Evolutionary conservation across 2,113 vertebrate species (phyloP).

Genomic region (Trinectes maculatus): DNA sequence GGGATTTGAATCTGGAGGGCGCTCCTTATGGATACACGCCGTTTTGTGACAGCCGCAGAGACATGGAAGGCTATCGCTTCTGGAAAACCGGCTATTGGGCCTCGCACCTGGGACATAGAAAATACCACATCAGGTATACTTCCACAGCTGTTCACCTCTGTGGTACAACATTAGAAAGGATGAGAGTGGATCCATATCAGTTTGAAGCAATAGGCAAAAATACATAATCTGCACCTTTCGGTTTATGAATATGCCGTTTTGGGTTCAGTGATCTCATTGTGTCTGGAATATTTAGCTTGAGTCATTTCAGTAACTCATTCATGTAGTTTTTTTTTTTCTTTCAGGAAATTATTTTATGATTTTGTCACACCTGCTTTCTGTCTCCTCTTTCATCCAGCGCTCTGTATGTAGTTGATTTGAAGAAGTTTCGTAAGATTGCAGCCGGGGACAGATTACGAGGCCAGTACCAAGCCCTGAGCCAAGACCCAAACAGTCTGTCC

Average conservation of each 20-base stretch:
- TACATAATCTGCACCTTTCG: background rate
- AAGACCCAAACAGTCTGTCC: conserved; percentile 96
- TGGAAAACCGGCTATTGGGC: conserved; percentile 98
- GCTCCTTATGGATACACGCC: conserved; percentile 97
- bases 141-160: conserved; percentile 9
- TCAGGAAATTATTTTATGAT: background rate
- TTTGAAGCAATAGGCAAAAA: conserved; percentile 29
- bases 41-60: conserved; percentile 93
- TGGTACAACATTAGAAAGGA: conserved; percentile 16
- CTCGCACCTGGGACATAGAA: conserved; percentile 90
- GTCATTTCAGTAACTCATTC: conserved; percentile 20
- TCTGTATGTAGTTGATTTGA: conserved; percentile 95
- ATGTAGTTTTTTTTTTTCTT: conserved; percentile 5
- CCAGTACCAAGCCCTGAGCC: conserved; percentile 95
- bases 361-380: conserved; percentile 26
- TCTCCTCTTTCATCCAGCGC: conserved; percentile 79
- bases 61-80: conserved; percentile 98
- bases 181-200: conserved; percentile 24
- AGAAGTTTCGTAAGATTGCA: conserved; percentile 94
- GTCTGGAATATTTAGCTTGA: conserved; percentile 19
- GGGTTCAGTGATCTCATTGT: conserved; percentile 23
- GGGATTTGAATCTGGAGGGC: conserved; percentile 89
- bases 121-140: conserved; percentile 95
- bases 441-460: conserved; percentile 94
- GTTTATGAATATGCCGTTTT: conserved; percentile 30